Conservation (phyloP, 2,888 invertebrate genomes). For the Stenotaenia linearis region DNA sequence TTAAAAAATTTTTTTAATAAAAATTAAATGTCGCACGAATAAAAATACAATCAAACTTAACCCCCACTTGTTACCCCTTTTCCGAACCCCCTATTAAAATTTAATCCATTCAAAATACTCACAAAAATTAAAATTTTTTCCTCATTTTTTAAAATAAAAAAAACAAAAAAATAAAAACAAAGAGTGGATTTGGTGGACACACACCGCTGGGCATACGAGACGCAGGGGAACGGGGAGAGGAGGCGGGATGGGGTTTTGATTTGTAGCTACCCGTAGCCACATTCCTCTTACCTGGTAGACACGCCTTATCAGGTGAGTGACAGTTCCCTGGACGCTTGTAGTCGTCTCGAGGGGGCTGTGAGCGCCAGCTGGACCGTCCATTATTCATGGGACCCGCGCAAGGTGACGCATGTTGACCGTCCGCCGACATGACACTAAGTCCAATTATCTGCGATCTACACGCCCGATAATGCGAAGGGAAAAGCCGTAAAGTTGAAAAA, state of each 20-base stretch:
- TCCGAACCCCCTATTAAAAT: no score
- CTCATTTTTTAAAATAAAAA: no score
- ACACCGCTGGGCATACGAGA: conserved; percentile 12
- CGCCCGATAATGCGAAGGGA: not conserved
- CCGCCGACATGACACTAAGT: conserved; percentile 23
- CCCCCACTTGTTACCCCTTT: no score
- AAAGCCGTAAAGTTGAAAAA: conserved; percentile 20
- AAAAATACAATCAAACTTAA: no score
- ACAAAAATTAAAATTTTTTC: no score
- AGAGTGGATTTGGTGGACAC: not conserved
- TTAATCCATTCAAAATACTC: no score
- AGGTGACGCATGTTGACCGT: conserved; percentile 26
- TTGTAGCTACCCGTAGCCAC: conserved; percentile 27
- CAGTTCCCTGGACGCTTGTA: conserved; percentile 20
- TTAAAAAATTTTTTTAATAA: no score
- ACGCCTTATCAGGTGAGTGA: conserved; percentile 27
- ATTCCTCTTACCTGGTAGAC: conserved; percentile 26
- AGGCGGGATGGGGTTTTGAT: conserved; percentile 17
- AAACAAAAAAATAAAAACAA: not conserved
- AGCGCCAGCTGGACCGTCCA: conserved; percentile 24
- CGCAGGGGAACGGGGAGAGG: conserved; percentile 9
- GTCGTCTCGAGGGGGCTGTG: not conserved
- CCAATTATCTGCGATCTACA: conserved; percentile 24
- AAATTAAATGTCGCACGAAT: no score
- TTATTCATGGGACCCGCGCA: conserved; percentile 26